Base-by-base conservation (phyloP, 92 coral and sea anemone species). In the Porites divaricata region DNA sequence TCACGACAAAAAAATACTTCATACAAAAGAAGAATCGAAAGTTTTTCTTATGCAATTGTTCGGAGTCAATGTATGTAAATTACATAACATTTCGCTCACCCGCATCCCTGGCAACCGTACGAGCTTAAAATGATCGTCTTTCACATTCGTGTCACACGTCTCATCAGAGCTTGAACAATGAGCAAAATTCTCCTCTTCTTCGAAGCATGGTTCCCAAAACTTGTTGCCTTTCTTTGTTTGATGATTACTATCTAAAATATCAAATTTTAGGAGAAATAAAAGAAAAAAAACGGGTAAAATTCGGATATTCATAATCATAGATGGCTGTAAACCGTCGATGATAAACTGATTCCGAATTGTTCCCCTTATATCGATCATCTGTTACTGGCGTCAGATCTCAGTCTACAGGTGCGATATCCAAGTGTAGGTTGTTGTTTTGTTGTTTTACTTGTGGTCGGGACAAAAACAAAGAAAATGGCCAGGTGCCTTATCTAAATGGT, bases 151-250 rank as follows among this genome's bases (percentile, higher is more conserved):
- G 76, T 50, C 67, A 25, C 76, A 80, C 21, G 70, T 45, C 24
- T 70, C 53, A 48, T 62, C 71, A 22, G 50, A 51, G 25, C 16
- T 23, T 1, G 70, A 72, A 50, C 79, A 82, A 72, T 62, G 9
- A 7, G 61, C 24, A 15, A 72, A 45, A 22, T 21, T 16, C 53
- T 41, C 71, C 23, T 63, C 86, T 25, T 72, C 86, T 8, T 72
- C 79, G 72, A 72, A 82, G 25, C 86, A 82, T 22, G 86, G 86
- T 19, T 14, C 51, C 13, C 22, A 10, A 15, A 70, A 57, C 70
- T 10, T 58, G 1, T 70, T 68, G 75, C 45, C 45, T 35, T 66
- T 66, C 64, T 51, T 61, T 23, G 11, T 73, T 73, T 73, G 50
- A 16, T 41, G 12, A 5, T 19, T 48, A 9, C 13, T 61, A n/a